These are phyloP conservation scores for Myoxocephalus aenaeus DNA, from an alignment of 2,797 vertebrate genomes.

Conservation along the genomic window DNA sequence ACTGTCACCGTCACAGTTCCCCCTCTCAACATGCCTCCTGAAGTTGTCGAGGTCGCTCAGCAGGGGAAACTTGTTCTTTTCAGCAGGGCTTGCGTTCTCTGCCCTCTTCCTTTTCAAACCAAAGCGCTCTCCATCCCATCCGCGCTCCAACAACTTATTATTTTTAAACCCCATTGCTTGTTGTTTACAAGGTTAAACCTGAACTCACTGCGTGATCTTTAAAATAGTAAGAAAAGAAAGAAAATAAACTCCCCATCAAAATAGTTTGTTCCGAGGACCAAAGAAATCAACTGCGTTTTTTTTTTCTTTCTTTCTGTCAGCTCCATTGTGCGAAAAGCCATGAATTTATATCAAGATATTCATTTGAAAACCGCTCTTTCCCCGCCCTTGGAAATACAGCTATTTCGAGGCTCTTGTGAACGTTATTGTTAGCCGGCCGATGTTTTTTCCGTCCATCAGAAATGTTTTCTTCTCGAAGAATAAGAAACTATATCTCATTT, in stretches of 20 bases:
- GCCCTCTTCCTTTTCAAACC: slow-evolving; percentile 32
- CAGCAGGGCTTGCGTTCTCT: slow-evolving; percentile 47
- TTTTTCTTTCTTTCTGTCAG: slow-evolving; percentile 12
- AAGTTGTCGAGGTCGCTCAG: slow-evolving; percentile 53
- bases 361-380: not conserved
- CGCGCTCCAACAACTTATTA: slow-evolving; percentile 11
- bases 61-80: slow-evolving; percentile 53
- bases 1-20: slow-evolving; percentile 23
- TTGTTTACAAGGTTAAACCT: slow-evolving; percentile 50
- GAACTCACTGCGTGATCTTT: slow-evolving; percentile 24
- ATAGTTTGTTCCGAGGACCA: slow-evolving; percentile 10
- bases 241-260: slow-evolving; percentile 17
- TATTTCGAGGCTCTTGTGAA: slow-evolving; percentile 23
- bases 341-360: slow-evolving; percentile 43
- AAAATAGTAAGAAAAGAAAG: not conserved
- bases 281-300: slow-evolving; percentile 13
- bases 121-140: slow-evolving; percentile 17
- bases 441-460: slow-evolving; percentile 16
- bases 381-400: slow-evolving; percentile 27
- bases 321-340: slow-evolving; percentile 41
- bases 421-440: not conserved
- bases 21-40: slow-evolving; percentile 24
- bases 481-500: slow-evolving; percentile 26
- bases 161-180: not conserved
- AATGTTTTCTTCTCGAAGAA: slow-evolving; percentile 13